These are phyloP conservation scores for Platycnemis pennipes DNA, from an alignment of 2,888 invertebrate species.

Conservation along the genomic window DNA sequence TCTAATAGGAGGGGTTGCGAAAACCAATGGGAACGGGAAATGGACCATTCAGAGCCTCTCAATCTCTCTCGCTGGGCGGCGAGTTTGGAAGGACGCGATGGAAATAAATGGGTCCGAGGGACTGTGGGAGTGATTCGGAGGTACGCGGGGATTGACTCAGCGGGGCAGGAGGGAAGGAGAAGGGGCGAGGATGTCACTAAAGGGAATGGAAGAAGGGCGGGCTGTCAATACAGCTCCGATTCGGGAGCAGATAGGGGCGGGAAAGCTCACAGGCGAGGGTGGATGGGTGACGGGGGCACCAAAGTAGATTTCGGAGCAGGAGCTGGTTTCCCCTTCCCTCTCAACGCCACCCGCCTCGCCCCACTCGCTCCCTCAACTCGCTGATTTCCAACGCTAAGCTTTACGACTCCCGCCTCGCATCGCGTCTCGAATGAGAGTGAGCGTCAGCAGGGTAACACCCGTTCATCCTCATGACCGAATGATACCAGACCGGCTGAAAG, in stretches of 20 bases:
- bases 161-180: neutral
- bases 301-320: neutral
- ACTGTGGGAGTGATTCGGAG: neutral
- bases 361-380: neutral
- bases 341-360: neutral
- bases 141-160: neutral
- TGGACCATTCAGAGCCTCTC: neutral
- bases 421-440: no score
- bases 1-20: neutral
- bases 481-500: no score
- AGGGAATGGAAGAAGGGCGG: neutral
- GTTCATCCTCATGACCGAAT: no score
- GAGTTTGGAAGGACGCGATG: neutral
- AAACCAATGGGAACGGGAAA: conserved; percentile 10
- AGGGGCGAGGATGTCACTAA: neutral
- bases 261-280: neutral
- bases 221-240: neutral
- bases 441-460: no score
- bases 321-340: neutral
- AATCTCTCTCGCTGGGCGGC: neutral
- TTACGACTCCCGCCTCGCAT: no score
- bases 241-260: no score
- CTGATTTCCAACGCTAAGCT: neutral
- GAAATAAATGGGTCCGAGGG: neutral
- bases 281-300: neutral